phyloP scores from a whole-genome alignment of 2,113 vertebrate species.

The Ictidomys tridecemlineatus region DNA sequence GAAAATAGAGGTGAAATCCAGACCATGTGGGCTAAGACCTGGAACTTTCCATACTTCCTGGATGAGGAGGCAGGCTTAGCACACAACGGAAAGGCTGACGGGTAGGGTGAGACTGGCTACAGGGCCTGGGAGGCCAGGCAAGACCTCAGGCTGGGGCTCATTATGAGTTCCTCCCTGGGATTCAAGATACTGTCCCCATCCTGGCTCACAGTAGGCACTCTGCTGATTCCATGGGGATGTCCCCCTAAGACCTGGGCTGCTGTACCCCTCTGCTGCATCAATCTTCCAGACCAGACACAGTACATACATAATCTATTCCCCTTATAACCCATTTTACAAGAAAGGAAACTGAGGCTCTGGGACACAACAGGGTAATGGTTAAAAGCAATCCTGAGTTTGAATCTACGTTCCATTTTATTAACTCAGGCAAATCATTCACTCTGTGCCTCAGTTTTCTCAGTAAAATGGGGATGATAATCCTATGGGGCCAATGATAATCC shows the following conservation, averaged over 20 bases:
- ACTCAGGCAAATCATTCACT: neutral
- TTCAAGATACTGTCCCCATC: neutral
- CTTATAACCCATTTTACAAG: neutral
- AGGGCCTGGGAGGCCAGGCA: neutral
- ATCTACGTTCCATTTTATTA: neutral
- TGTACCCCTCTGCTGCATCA: neutral
- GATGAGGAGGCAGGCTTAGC: constrained; percentile 67
- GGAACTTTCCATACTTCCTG: constrained; percentile 76
- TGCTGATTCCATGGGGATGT: neutral
- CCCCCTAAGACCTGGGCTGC: neutral
- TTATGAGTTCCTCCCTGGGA: neutral
- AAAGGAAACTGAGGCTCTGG: constrained; percentile 45
- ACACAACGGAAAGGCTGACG: constrained; percentile 79
- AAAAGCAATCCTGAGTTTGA: constrained; percentile 35
- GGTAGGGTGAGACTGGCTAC: constrained; percentile 58
- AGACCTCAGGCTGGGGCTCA: neutral
- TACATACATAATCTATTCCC: neutral
- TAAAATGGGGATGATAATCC: neutral
- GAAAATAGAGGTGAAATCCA: constrained; percentile 82
- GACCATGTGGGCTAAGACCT: constrained; percentile 71
- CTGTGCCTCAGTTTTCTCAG: neutral
- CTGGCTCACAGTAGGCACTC: neutral
- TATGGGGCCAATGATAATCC: neutral
- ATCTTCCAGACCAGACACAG: neutral
- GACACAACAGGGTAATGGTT: neutral